phyloP scores from a whole-genome alignment of 2,113 vertebrate species.

The Ophthalmolycus amberensis region DNA sequence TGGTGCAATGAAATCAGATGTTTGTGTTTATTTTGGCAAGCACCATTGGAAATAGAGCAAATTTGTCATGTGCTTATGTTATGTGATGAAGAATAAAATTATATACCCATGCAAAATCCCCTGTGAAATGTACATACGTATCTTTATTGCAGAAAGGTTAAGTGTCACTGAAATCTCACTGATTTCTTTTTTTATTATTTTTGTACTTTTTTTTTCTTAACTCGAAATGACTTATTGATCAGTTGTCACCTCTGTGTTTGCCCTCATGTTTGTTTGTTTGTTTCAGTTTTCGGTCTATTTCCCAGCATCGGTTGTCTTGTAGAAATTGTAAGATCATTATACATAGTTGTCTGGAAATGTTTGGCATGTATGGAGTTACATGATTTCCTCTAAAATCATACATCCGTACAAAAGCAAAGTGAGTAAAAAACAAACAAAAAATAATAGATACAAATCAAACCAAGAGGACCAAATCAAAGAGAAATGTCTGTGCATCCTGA shows the following conservation, averaged over 20 bases:
- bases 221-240: slow-evolving; percentile 71
- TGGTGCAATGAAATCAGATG: slow-evolving; percentile 73
- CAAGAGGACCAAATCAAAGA: slow-evolving; percentile 53
- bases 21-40: slow-evolving; percentile 86
- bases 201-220: slow-evolving; percentile 21
- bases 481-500: slow-evolving; percentile 74
- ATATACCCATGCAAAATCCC: slow-evolving; percentile 91
- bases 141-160: slow-evolving; percentile 92
- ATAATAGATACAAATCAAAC: slow-evolving; percentile 52
- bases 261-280: slow-evolving; percentile 54
- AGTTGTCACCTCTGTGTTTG: slow-evolving; percentile 42
- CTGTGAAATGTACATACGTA: slow-evolving; percentile 89
- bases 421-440: slow-evolving; percentile 64
- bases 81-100: slow-evolving; percentile 84
- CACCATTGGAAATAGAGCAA: slow-evolving; percentile 84
- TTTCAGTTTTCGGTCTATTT: slow-evolving; percentile 75
- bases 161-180: slow-evolving; percentile 82
- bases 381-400: slow-evolving; percentile 64
- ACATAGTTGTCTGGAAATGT: slow-evolving; percentile 67
- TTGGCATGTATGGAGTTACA: slow-evolving; percentile 68
- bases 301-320: slow-evolving; percentile 60
- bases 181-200: slow-evolving; percentile 62
- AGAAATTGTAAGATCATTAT: slow-evolving; percentile 61
- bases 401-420: slow-evolving; percentile 73
- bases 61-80: slow-evolving; percentile 81